These are phyloP conservation scores for Oreochromis aureus DNA, from an alignment of 2,113 vertebrate species.

Conservation along the genomic window DNA sequence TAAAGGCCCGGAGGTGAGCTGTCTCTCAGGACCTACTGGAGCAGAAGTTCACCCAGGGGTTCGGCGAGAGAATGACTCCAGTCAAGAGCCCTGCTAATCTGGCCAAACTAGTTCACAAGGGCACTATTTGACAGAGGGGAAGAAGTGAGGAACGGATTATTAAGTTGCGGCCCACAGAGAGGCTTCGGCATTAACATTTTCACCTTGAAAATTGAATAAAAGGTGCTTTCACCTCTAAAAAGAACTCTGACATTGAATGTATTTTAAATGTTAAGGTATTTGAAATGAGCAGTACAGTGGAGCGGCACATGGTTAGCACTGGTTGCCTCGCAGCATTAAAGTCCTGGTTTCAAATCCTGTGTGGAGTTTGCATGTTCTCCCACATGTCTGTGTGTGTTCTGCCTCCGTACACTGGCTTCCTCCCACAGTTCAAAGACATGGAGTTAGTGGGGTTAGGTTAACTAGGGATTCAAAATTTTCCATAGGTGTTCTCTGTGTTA, in stretches of 20 bases:
- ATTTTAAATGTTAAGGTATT: neutral
- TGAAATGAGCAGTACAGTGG: neutral
- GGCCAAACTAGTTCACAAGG: conserved; percentile 16
- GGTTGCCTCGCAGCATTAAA: neutral
- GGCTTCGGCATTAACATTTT: conserved; percentile 2
- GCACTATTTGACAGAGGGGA: neutral
- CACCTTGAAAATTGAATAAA: conserved; percentile 22
- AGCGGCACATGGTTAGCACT: neutral
- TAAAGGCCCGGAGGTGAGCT: conserved; percentile 43
- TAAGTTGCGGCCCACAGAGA: neutral
- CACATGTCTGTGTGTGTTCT: neutral
- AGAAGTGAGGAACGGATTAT: neutral
- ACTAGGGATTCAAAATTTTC: neutral
- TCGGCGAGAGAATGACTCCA: conserved; percentile 15
- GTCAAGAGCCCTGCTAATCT: conserved; percentile 33
- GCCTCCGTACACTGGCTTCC: neutral
- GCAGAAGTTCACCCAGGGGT: conserved; percentile 13
- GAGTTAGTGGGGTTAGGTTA: neutral
- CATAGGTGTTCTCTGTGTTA: neutral
- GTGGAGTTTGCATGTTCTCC: neutral
- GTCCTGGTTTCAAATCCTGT: neutral
- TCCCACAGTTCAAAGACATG: neutral
- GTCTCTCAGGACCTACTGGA: conserved; percentile 14
- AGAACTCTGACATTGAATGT: neutral
- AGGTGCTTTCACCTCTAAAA: neutral